Evolutionary conservation across 2,797 vertebrate species (phyloP).

Genomic region (Coregonus sp.): DNA sequence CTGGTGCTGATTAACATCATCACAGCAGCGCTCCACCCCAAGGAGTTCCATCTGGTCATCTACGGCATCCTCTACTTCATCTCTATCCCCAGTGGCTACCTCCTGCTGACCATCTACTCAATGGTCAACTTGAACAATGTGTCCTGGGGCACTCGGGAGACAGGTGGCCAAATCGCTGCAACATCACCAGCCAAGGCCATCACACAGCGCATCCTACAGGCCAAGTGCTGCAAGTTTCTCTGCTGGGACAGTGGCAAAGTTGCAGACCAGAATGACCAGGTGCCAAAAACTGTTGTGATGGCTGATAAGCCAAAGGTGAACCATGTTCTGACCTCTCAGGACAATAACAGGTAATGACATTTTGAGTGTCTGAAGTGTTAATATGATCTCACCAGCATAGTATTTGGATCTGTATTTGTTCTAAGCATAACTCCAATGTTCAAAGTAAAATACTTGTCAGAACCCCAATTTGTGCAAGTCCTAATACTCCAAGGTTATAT

Average conservation of each 20-base stretch:
- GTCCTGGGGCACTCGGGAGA: slow-evolving; percentile 76
- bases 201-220: slow-evolving; percentile 10
- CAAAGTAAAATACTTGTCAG: no score
- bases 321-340: not conserved
- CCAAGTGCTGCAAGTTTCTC: slow-evolving; percentile 32
- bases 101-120: slow-evolving; percentile 68
- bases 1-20: slow-evolving; percentile 51
- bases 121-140: slow-evolving; percentile 74
- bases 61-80: slow-evolving; percentile 65
- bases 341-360: slow-evolving; percentile 21
- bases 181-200: not conserved
- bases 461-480: no score
- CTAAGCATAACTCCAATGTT: not conserved
- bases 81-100: slow-evolving; percentile 66
- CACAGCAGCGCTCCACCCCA: slow-evolving; percentile 67
- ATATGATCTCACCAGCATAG: not conserved
- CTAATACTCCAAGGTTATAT: no score
- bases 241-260: slow-evolving; percentile 29
- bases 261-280: slow-evolving; percentile 5
- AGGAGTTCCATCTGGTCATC: slow-evolving; percentile 59
- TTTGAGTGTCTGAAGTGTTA: not conserved
- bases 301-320: not conserved
- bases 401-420: not conserved
- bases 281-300: not conserved
- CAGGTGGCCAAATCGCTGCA: not conserved